phyloP scores from a whole-genome alignment of 2,113 vertebrate genomes.

The Strigops habroptila region DNA sequence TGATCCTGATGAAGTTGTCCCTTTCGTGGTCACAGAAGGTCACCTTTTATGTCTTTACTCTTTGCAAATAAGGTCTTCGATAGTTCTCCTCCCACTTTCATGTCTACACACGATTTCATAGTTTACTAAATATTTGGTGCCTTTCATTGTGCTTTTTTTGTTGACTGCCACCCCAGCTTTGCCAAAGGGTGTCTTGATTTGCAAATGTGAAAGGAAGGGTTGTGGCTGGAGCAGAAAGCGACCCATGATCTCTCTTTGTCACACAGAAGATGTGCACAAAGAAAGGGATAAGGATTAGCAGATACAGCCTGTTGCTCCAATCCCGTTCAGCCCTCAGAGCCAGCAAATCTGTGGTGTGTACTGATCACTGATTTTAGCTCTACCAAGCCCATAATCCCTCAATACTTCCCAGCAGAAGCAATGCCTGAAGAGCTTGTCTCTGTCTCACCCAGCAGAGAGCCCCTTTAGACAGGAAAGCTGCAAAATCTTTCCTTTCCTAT shows the following conservation, averaged over 20 bases:
- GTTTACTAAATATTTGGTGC: neutral
- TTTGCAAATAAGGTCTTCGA: neutral
- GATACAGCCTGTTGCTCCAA: neutral
- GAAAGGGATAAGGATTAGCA: slow-evolving; percentile 17
- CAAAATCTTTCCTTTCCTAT: neutral
- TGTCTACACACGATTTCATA: neutral
- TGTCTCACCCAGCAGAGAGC: neutral
- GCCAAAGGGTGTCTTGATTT: neutral
- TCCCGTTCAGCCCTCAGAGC: neutral
- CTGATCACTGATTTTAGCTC: neutral
- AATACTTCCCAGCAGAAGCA: neutral
- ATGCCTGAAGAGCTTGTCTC: fast-evolving
- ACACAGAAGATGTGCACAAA: neutral
- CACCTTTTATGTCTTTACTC: slow-evolving; percentile 40
- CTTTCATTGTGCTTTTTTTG: neutral
- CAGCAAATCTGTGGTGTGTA: fast-evolving
- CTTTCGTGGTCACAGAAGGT: slow-evolving; percentile 42
- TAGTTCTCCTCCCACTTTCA: neutral
- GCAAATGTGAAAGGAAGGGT: neutral
- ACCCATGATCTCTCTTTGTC: neutral
- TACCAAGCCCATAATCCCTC: neutral
- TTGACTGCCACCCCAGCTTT: neutral
- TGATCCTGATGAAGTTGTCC: slow-evolving; percentile 40
- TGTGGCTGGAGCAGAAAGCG: neutral
- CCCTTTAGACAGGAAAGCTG: neutral